These are phyloP conservation scores for Alitta virens DNA, from an alignment of 2,888 invertebrate species.

Conservation along the genomic window DNA sequence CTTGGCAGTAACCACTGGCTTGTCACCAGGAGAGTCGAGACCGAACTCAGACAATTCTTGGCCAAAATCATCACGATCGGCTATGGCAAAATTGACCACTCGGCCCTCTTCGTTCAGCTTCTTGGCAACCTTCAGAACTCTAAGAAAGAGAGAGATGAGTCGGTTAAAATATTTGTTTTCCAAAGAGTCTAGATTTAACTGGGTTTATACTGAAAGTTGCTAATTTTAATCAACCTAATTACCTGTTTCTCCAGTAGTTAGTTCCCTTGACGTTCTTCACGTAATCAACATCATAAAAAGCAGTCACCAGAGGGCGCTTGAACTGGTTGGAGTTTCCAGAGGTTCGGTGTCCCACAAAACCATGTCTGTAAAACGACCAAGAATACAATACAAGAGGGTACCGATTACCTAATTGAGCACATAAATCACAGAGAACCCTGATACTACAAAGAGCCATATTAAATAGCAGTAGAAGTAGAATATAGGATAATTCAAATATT, in stretches of 20 bases:
- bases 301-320: slow-evolving; percentile 83
- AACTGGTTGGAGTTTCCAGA: slow-evolving; percentile 83
- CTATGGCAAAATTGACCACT: slow-evolving; percentile 80
- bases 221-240: neutral
- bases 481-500: no score
- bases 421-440: no score
- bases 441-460: no score
- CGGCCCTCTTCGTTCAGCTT: slow-evolving; percentile 62
- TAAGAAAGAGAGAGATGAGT: slow-evolving; percentile 22
- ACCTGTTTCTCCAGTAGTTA: slow-evolving; percentile 82
- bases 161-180: neutral
- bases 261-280: slow-evolving; percentile 91
- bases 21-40: slow-evolving; percentile 73
- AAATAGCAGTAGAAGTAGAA: no score
- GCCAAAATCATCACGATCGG: slow-evolving; percentile 89
- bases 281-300: slow-evolving; percentile 93
- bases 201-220: no score
- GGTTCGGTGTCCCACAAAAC: slow-evolving; percentile 86
- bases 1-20: slow-evolving; percentile 82
- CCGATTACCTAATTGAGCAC: no score
- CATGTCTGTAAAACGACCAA: slow-evolving; percentile 70
- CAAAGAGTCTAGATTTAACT: neutral
- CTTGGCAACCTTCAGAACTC: slow-evolving; percentile 86
- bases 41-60: slow-evolving; percentile 94
- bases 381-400: no score